Conservation (phyloP, 2,888 invertebrate species). For the Perdita meconis region DNA sequence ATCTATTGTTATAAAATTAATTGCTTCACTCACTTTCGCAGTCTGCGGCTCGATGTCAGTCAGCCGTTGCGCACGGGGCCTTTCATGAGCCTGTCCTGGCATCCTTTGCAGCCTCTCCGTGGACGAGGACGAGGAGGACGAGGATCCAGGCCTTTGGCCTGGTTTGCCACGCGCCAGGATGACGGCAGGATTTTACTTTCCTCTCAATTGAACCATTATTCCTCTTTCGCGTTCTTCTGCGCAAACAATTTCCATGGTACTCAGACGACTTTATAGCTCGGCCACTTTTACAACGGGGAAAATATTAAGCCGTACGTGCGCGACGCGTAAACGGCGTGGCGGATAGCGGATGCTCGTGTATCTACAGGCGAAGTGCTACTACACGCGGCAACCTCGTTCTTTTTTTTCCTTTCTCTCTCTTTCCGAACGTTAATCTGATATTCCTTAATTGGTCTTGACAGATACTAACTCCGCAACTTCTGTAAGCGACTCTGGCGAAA, state of each 20-base stretch:
- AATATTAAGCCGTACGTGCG: constrained; percentile 20
- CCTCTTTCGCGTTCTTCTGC: constrained; percentile 51
- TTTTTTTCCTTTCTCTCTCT: too few species aligned
- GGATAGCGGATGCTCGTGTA: constrained; percentile 13
- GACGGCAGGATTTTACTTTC: constrained; percentile 65
- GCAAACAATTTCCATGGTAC: constrained; percentile 53
- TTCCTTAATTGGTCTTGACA: not conserved
- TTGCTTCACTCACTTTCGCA: constrained; percentile 75
- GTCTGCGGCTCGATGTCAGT: constrained; percentile 82
- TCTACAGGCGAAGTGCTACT: not conserved
- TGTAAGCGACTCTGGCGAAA: not conserved
- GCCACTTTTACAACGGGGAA: constrained; percentile 26
- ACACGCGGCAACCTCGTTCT: too few species aligned
- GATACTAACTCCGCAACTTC: not conserved
- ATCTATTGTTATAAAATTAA: too few species aligned
- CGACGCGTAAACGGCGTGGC: too few species aligned
- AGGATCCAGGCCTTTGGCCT: constrained; percentile 80
- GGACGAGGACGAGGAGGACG: constrained; percentile 78
- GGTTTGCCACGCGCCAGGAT: constrained; percentile 80
- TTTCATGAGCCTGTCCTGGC: constrained; percentile 82
- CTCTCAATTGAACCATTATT: constrained; percentile 63
- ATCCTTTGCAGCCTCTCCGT: constrained; percentile 79
- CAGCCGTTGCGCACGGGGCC: constrained; percentile 82
- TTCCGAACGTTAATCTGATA: constrained; percentile 2
- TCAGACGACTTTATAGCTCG: constrained; percentile 46